phyloP scores from a whole-genome alignment of 2,113 vertebrate genomes.

The Nibea albiflora region DNA sequence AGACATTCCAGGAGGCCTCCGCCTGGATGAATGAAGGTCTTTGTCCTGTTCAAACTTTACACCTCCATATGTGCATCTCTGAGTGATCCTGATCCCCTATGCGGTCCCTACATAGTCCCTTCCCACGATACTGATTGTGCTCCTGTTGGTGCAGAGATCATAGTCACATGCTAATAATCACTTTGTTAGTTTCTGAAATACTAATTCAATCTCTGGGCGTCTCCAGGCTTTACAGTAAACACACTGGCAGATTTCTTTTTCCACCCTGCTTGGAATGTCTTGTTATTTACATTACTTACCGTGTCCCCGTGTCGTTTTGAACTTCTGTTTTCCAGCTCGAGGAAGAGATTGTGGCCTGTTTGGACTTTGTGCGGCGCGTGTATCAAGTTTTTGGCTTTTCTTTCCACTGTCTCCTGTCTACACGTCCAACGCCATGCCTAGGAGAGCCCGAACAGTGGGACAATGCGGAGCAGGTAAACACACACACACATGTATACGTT shows the following conservation, averaged over 20 bases:
- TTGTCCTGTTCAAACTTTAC: conserved; percentile 67
- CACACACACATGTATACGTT: not conserved
- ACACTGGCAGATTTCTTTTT: not conserved
- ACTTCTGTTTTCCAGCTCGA: conserved; percentile 83
- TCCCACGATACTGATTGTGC: conserved; percentile 34
- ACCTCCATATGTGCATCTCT: conserved; percentile 54
- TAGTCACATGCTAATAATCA: conserved; percentile 32
- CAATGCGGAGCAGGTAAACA: conserved; percentile 88
- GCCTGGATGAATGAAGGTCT: conserved; percentile 64
- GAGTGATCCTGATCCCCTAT: conserved; percentile 45
- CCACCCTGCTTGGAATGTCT: conserved; percentile 13
- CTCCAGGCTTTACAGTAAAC: conserved; percentile 1
- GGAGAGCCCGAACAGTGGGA: conserved; percentile 91
- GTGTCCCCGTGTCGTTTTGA: conserved; percentile 1
- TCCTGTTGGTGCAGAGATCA: conserved; percentile 24
- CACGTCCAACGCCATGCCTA: conserved; percentile 87
- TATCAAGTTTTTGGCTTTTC: conserved; percentile 92
- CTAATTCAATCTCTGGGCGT: conserved; percentile 27
- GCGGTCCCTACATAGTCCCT: conserved; percentile 17
- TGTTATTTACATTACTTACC: conserved; percentile 7
- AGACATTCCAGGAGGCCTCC: conserved; percentile 72
- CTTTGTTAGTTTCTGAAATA: conserved; percentile 22
- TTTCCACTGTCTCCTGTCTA: conserved; percentile 90
- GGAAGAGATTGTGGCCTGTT: conserved; percentile 88
- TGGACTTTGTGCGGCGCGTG: conserved; percentile 90